Conservation (phyloP, 2,888 invertebrate genomes). For the Amblyjoppa proteus region DNA sequence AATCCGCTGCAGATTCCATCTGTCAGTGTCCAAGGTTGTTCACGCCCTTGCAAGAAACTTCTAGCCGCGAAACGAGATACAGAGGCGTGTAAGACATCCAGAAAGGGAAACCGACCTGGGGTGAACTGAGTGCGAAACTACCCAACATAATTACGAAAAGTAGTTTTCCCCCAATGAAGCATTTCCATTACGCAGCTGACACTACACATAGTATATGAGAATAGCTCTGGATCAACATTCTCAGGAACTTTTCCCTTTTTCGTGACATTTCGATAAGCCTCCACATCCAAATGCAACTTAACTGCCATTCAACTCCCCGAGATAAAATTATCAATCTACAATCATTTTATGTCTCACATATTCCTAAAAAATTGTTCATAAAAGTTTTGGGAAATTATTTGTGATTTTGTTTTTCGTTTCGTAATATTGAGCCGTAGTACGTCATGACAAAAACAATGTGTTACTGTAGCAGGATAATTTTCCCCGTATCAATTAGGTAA, state of each 20-base stretch:
- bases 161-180: conserved; percentile 48
- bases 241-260: conserved; percentile 13
- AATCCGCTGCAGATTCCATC: conserved; percentile 68
- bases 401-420: no score
- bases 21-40: conserved; percentile 73
- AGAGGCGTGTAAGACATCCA: conserved; percentile 55
- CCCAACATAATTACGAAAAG: conserved; percentile 60
- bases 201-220: conserved; percentile 20
- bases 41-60: conserved; percentile 70
- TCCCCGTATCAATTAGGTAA: background rate
- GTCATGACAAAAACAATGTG: no score
- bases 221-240: background rate
- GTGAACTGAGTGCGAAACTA: conserved; percentile 48
- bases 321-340: no score
- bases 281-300: background rate
- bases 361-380: no score
- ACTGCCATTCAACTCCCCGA: no score
- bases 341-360: no score
- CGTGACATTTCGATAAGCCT: conserved; percentile 6
- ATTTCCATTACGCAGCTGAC: conserved; percentile 27
- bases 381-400: no score
- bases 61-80: conserved; percentile 57
- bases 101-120: conserved; percentile 38
- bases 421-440: no score
- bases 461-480: background rate